phyloP scores from a whole-genome alignment of 1,140 invertebrate species.

The Drosophila carrolli region DNA sequence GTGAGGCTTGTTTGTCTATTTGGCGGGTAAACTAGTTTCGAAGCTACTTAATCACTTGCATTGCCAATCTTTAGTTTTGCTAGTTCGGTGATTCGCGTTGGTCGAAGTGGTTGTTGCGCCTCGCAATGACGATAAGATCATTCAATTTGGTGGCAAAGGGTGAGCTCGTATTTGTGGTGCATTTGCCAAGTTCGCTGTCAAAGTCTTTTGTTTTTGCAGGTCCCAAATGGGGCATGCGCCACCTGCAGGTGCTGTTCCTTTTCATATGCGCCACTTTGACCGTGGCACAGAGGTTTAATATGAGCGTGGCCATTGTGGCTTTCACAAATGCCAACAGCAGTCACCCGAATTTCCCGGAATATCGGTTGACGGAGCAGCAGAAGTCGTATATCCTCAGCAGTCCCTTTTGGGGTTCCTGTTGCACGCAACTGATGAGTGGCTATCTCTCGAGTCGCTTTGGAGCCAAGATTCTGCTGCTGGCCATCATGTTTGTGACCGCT shows the following conservation, averaged over 20 bases:
- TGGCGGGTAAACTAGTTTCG: constrained; percentile 40
- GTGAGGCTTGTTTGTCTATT: constrained; percentile 12
- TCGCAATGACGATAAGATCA: constrained; percentile 36
- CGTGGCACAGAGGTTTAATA: constrained; percentile 85
- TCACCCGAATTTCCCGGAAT: constrained; percentile 74
- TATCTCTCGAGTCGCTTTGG: constrained; percentile 88
- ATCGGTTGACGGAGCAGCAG: constrained; percentile 84
- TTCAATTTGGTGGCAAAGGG: constrained; percentile 43
- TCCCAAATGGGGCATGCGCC: constrained; percentile 79
- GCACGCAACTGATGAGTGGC: constrained; percentile 88
- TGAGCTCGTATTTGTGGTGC: not conserved
- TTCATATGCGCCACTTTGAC: constrained; percentile 87
- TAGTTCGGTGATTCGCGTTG: constrained; percentile 24
- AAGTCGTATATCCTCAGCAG: constrained; percentile 87
- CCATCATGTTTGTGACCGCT: constrained; percentile 82
- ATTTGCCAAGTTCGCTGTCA: constrained; percentile 8
- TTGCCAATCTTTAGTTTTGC: constrained; percentile 1
- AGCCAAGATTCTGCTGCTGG: constrained; percentile 88
- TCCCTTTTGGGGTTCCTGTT: constrained; percentile 88
- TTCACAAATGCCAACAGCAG: constrained; percentile 74
- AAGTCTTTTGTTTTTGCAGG: constrained; percentile 18
- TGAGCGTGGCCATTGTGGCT: constrained; percentile 78
- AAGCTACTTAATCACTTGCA: constrained; percentile 10
- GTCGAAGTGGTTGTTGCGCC: constrained; percentile 19
- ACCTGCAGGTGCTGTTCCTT: constrained; percentile 87